Evolutionary conservation across 2,113 vertebrate species (phyloP), one percentile per base, ranked within the genome.

Genomic region (Neodontobutis hainanensis): DNA sequence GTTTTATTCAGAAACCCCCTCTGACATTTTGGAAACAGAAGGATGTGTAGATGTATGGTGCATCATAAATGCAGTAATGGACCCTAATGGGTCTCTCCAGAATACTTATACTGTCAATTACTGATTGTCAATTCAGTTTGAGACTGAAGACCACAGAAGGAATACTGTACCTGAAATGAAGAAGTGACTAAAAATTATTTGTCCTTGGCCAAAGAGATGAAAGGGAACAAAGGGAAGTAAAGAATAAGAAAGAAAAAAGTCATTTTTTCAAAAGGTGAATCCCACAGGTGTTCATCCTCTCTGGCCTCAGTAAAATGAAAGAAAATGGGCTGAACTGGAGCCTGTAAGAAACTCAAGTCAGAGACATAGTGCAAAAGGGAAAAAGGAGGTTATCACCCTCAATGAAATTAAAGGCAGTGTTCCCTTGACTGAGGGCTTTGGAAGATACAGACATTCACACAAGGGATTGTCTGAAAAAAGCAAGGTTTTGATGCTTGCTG

Each of bases 1-100:
- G 78, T 86, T 86, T 89, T 87, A 87, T 87, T 85, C 84, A 86
- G 35, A 32, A 40, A 49, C n/a, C 45, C 48, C 7, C 65, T 72
- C 63, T 78, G 78, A 71, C 70, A 73, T 83, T 86, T 85, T 50
- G 46, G 35, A 81, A 74, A 73, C 73, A 61, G 56, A 71, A 35
- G 8, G 6, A 73, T 4, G 52, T 63, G 46, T 35, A 11, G 44
- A 61, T 40, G 66, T 62, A 69, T 61, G 67, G 78, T 65, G 63
- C 47, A 52, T 48, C 53, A 70, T 59, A 72, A 82, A 82, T 81
- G 62, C 60, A 49, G 14, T 9, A 46, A 69, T 38, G 55, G 48
- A 74, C 34, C 63, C 55, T 76, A 49, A 69, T 38, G 47, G 48
- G 72, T 27, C 57, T 53, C 73, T 43, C 61, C 14, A 61, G 50